Evolutionary conservation across 2,888 invertebrate species (phyloP).

Genomic region (Synergus laeviventris): DNA sequence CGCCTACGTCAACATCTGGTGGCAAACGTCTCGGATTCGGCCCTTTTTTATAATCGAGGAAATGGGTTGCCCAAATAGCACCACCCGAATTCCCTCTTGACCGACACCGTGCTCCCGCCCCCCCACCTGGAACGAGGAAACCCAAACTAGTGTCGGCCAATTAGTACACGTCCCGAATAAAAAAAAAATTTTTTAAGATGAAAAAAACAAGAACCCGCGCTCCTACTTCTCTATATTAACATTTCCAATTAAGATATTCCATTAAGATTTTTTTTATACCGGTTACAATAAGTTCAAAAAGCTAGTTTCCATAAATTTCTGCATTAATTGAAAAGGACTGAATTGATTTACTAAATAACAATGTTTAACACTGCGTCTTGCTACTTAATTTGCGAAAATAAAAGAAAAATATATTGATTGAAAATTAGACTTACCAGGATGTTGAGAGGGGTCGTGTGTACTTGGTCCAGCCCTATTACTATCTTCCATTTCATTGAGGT

Average conservation of each 20-base stretch:
- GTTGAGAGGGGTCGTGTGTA: conserved; percentile 79
- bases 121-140: conserved; percentile 76
- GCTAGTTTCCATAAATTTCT: too few species aligned
- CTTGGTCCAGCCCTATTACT: conserved; percentile 83
- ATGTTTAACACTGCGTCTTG: conserved; percentile 9
- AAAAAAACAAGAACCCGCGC: conserved; percentile 10
- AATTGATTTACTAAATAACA: neutral
- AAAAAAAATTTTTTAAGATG: conserved; percentile 46
- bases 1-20: conserved; percentile 71
- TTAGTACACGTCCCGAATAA: conserved; percentile 63
- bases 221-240: neutral
- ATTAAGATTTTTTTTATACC: neutral
- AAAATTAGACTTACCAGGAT: conserved; percentile 78
- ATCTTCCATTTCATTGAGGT: conserved; percentile 84
- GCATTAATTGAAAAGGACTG: neutral
- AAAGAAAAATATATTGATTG: neutral
- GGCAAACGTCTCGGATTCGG: conserved; percentile 65
- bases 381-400: conserved; percentile 24
- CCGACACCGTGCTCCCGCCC: conserved; percentile 71
- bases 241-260: neutral
- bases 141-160: conserved; percentile 73
- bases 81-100: conserved; percentile 66
- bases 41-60: conserved; percentile 71
- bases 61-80: conserved; percentile 71
- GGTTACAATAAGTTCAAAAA: too few species aligned